phyloP scores from a whole-genome alignment of 30 jellyfish, hydroid and myxozoan species.

The Rhopilema esculentum region DNA sequence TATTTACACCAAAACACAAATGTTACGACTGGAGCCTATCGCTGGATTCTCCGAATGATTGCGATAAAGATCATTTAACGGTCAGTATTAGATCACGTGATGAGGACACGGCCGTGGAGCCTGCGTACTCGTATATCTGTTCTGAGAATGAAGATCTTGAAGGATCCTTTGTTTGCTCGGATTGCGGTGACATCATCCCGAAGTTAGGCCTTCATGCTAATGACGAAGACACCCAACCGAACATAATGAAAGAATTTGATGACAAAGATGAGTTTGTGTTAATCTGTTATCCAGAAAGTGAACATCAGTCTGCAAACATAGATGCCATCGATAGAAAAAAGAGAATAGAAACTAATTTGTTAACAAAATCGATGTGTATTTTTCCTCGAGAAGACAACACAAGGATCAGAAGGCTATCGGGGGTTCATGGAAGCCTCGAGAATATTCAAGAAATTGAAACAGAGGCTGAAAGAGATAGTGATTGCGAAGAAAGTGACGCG shows the following conservation, averaged over 20 bases:
- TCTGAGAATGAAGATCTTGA: conserved; percentile 65
- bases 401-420: conserved; percentile 20
- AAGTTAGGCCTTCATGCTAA: conserved; percentile 4
- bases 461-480: conserved; percentile 9
- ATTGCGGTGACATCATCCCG: conserved; percentile 63
- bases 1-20: conserved; percentile 29
- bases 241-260: neutral
- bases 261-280: conserved; percentile 55
- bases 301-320: neutral
- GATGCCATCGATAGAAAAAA: neutral
- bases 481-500: conserved; percentile 5
- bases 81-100: conserved; percentile 61
- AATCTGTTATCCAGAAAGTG: conserved; percentile 25
- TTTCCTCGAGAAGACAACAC: conserved; percentile 17
- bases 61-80: conserved; percentile 55
- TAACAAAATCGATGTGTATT: neutral
- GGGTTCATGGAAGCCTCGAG: conserved; percentile 21
- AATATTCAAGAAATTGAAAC: conserved; percentile 18
- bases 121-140: conserved; percentile 59
- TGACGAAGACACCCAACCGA: conserved; percentile 4
- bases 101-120: conserved; percentile 1
- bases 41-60: conserved; percentile 37
- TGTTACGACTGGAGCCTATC: conserved; percentile 67
- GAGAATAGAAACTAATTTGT: neutral
- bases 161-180: conserved; percentile 70